Percentiles rank a stretch among this genome's conserved stretches.
phyloP scores from a whole-genome alignment of 2,888 invertebrate species.

The Sinopyrophorus schimmeli region DNA sequence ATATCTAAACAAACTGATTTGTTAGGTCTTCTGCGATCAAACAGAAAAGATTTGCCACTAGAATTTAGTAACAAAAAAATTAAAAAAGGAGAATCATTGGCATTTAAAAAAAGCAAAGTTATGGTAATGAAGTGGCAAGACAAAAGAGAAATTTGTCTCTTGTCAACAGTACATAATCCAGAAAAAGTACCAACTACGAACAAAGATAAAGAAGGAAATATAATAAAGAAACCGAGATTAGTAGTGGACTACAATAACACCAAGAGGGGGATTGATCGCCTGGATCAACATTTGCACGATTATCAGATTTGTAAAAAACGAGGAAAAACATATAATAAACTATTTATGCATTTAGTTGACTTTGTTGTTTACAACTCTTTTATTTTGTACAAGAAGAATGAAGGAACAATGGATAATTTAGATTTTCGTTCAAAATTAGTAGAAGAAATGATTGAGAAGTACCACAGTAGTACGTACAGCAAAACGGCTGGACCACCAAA shows the following conservation, averaged over 20 bases:
- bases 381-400: constrained; percentile 23
- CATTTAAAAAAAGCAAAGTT: background rate
- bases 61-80: background rate
- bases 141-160: too few species aligned
- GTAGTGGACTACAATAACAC: too few species aligned
- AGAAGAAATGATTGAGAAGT: constrained; percentile 28
- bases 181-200: too few species aligned
- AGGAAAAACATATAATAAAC: too few species aligned
- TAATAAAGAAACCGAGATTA: too few species aligned
- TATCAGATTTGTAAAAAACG: too few species aligned
- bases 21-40: too few species aligned
- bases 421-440: constrained; percentile 21
- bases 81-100: background rate
- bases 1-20: background rate
- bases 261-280: too few species aligned
- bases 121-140: too few species aligned
- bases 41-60: constrained; percentile 3
- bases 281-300: too few species aligned
- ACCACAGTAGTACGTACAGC: constrained; percentile 8
- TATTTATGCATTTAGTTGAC: constrained; percentile 3
- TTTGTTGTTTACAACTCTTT: constrained; percentile 17
- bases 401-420: constrained; percentile 21
- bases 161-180: too few species aligned
- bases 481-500: constrained; percentile 15
- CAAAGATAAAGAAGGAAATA: too few species aligned